Base-by-base conservation (phyloP, 2,888 invertebrate species). In the Mythimna albipuncta region DNA sequence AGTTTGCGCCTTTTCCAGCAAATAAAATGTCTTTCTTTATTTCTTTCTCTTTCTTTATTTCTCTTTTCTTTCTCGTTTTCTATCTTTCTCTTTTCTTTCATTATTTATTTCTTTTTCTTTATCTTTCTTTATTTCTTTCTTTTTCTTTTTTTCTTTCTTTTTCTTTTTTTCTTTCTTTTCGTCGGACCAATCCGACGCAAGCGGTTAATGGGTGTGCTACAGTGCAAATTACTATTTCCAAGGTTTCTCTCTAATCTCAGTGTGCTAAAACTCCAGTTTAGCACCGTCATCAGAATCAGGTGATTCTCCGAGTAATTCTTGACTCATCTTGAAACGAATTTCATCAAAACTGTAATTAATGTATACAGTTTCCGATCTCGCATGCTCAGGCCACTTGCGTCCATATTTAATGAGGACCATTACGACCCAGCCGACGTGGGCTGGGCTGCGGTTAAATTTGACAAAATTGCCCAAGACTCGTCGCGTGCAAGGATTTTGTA, bases 321-420 rank as follows among this genome's bases (percentile, higher is more conserved):
- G 71, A 72, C 61, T 67, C 80, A 80, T 81, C 58, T 67, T 54
- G 0, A 59, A 66, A 71, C 38, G 38, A 71, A 74, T 76, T 76
- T 75, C 75, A 85, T 79, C 72, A 77, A 69, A 69, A 76, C 69
- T 63, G 74, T 76, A 85, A 83, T 85, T 83, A 83, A 75, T 69
- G 65, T 75, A 65, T 64, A 74, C 83, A 75, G 74, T 79, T 76
- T 78, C 70, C 61, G 70, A 70, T 64, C 79, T 90, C 74, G 89
- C 91, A 88, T 90, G 90, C 82, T 75, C 67, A 52, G 66, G 72
- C 83, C 90, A 87, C 91, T 89, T 90, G 87, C 72, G 69, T 70
- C 76, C 79, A 79, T 81, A 76, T 87, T 89, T 90, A 88, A 90
- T 90, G 86, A 83, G 77, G 57, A 79, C 85, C 81, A 88, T 90